Base-by-base conservation (phyloP, 2,888 invertebrate genomes). In the Branchinecta sandiegonensis region DNA sequence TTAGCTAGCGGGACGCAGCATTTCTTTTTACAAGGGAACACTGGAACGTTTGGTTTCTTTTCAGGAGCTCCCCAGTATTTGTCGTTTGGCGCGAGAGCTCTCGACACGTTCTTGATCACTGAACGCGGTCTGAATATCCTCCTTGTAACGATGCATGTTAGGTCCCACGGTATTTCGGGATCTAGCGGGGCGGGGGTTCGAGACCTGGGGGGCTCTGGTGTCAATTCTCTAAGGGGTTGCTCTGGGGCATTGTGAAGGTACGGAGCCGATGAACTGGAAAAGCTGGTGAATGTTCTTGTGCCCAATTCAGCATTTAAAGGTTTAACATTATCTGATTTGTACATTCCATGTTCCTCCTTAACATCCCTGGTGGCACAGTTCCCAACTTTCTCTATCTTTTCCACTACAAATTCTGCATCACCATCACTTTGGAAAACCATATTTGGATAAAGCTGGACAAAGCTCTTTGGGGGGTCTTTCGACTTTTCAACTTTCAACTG, bases 381-480 rank as follows among this genome's bases (percentile, higher is more conserved):
- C n/a, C 63, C 63, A 2, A 56, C 63, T 10, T 56, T 56, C 63
- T 56, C 63, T 56, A 56, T 23, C 23, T 23, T 56, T 56, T 56
- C 63, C 23, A 17, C 63, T 23, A 56, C 63, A 1, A 56, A 56
- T 23, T 56, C 63, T 1, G 14, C 63, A n/a, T 56, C 63, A 1
- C n/a, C 63, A 17, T 56, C 63, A 56, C 23, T 56, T 10, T 56
- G 63, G 23, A 56, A 23, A 23, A 56, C 63, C 63, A 56, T 56
- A 56, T 56, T 56, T 56, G 63, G 63, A 23, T 56, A 56, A 56
- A 56, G 63, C 9, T 56, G 63, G n/a, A 56, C 63, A 56, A 56
- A 56, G 63, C 11, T 56, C 23, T 56, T 56, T 56, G 63, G 63
- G 8, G 63, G 14, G 14, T n/a, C 23, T 10, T 56, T 56, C 8